Evolutionary conservation across 2,888 invertebrate species (phyloP), one percentile per base, ranked within the genome.

Genomic region (Trichogramma evanescens): DNA sequence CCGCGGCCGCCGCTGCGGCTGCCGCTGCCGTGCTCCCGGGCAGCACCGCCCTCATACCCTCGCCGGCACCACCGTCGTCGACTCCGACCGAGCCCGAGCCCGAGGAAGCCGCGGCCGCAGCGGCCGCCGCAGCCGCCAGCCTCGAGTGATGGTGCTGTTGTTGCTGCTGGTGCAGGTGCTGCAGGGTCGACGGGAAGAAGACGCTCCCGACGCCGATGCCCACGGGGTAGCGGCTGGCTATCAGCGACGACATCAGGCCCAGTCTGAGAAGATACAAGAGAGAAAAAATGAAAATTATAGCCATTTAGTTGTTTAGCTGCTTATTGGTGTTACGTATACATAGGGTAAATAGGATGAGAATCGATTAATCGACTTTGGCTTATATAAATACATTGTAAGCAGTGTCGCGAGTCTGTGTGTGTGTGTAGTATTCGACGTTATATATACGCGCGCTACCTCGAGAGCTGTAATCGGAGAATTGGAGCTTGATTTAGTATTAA

Each of bases 121-220:
- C 76, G 42, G 74, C 71, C 6, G 73, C 70, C 44, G 72, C 69
- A 41, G 74, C 72, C 26, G 26, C 26, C 26, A 26, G 26, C 54
- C 74, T 64, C 59, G 76, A 66, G 53, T 73, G 72, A 58, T 76
- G 75, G 64, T 77, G 77, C 63, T 73, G 74, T 55, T 77, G 76
- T 54, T 75, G 75, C 49, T 74, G 75, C 59, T 76, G 76, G 53
- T 75, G 75, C 8, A 74, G 70, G 62, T 75, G 75, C 49, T 75
- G 75, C 48, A 77, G 67, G 48, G 77, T 72, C 54, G 77, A 74
- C 45, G 77, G 76, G 53, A 77, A 75, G 67, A 76, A 76, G 7
- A 77, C 75, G 7, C 73, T 70, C 8, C 76, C 75, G 40, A 76
- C 74, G 60, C 76, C 74, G 46, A 74, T 71, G 5, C 74, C 73